Evolutionary conservation across 2,888 invertebrate species (phyloP), one percentile per base, ranked within the genome.

Genomic region (Synanthedon tipuliformis): DNA sequence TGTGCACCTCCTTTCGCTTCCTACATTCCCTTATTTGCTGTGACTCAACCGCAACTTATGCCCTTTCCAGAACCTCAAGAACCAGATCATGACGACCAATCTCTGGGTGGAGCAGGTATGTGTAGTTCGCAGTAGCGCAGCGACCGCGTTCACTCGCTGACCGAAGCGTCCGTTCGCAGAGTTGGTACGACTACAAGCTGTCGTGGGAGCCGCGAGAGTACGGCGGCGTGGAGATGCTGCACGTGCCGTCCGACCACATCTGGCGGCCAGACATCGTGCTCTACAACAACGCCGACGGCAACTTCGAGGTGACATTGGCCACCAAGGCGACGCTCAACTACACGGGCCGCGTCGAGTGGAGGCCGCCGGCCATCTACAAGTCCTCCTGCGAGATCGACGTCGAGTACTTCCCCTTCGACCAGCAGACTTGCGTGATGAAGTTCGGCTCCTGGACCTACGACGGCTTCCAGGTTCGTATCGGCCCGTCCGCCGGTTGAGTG

Each of bases 241-340:
- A 97, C 83, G 97, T 97, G 61, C 97, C 97, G 61, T 96, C 96
- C 56, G 97, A 97, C 84, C 95, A 97, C 88, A 97, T 97, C 74
- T 97, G 97, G 97, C 91, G 96, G 61, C 97, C 97, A 52, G 97
- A 97, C 84, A 97, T 97, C 74, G 95, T 97, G 52, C 91, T 97
- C 61, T 97, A 97, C 86, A 97, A 97, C 88, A 95, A 95, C 89
- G 95, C 94, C 81, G 95, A 95, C 89, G 95, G 95, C 78, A 95
- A 94, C 90, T 95, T 95, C 90, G 95, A 95, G 89, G 95, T 95
- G 89, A 95, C 94, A 72, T 90, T 95, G 81, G 94, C 94, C 71
- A 95, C 95, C 67, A 95, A 95, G 89, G 95, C 95, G 73, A 94
- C 94, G 75, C 93, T 95, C 80, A 94, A 95, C 90, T 92, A 93